phyloP scores from a whole-genome alignment of 2,797 vertebrate species.

The Anolis apletophallus region DNA sequence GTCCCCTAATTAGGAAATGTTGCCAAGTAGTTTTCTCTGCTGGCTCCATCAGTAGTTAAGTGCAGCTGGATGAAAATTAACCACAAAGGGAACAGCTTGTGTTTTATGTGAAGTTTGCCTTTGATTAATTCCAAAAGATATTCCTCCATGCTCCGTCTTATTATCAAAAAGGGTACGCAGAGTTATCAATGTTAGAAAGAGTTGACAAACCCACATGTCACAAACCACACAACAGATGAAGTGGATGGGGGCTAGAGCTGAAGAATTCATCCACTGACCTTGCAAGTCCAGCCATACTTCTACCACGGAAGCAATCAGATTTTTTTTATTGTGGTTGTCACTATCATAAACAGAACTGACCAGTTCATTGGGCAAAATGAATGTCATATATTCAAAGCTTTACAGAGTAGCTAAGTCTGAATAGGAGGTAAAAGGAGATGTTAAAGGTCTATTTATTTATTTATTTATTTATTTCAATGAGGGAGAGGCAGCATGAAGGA shows the following conservation, averaged over 20 bases:
- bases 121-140: constrained; percentile 79
- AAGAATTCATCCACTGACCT: constrained; percentile 58
- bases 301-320: constrained; percentile 18
- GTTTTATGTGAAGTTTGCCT: constrained; percentile 80
- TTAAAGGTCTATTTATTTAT: neutral
- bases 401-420: neutral
- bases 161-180: constrained; percentile 67
- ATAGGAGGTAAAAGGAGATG: neutral
- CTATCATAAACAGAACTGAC: constrained; percentile 42
- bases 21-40: constrained; percentile 80
- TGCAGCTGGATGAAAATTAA: constrained; percentile 81
- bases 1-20: constrained; percentile 80
- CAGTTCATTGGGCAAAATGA: constrained; percentile 71
- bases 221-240: constrained; percentile 40
- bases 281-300: constrained; percentile 26
- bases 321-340: constrained; percentile 49
- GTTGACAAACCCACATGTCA: constrained; percentile 48
- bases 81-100: constrained; percentile 82
- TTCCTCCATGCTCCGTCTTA: constrained; percentile 73
- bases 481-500: no score
- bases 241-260: constrained; percentile 27
- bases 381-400: constrained; percentile 74
- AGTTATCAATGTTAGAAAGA: constrained; percentile 65
- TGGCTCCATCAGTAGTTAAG: constrained; percentile 78
- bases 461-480: neutral